These are phyloP conservation scores for Rachycentron canadum DNA, from an alignment of 2,797 vertebrate genomes.

Conservation along the genomic window DNA sequence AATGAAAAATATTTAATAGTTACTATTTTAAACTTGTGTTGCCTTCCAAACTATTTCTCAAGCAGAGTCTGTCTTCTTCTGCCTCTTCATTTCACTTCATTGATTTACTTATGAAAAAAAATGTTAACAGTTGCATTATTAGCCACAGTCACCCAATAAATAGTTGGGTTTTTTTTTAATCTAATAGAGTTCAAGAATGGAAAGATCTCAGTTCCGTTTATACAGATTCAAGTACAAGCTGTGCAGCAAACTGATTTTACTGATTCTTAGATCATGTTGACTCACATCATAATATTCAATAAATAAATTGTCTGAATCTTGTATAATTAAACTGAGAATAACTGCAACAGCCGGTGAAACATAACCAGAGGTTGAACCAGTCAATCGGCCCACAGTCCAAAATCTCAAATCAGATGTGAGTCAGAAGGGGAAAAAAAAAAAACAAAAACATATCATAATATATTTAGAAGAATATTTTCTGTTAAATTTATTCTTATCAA, in stretches of 20 bases:
- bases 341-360: constrained; percentile 2
- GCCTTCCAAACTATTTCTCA: background rate
- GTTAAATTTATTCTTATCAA: background rate
- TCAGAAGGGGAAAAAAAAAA: background rate
- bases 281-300: background rate
- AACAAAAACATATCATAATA: background rate
- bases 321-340: constrained; percentile 11
- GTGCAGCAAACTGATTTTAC: background rate
- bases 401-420: constrained; percentile 3
- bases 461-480: background rate
- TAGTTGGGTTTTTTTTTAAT: background rate
- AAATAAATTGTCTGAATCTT: constrained; percentile 6
- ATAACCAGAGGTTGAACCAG: constrained; percentile 15
- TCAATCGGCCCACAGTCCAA: constrained; percentile 6
- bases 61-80: too few species aligned
- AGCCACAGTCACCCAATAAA: background rate
- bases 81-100: background rate
- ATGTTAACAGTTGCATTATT: background rate
- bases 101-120: background rate
- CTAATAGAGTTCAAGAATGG: background rate
- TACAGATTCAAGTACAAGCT: too few species aligned
- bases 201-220: background rate
- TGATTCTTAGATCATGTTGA: background rate
- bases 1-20: background rate
- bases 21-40: background rate